phyloP scores from a whole-genome alignment of 2,888 invertebrate genomes.

The Rotaria socialis region DNA sequence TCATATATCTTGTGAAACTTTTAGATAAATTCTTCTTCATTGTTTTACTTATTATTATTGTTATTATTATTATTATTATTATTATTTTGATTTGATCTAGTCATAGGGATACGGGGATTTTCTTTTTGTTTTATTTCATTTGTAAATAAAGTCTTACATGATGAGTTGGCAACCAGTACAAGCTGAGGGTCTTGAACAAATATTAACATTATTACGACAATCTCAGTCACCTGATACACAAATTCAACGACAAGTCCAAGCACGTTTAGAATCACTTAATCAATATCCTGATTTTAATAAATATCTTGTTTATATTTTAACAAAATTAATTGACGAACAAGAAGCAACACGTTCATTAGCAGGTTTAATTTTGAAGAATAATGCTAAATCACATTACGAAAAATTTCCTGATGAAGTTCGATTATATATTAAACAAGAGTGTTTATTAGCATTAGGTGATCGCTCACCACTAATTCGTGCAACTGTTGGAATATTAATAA shows the following conservation, averaged over 20 bases:
- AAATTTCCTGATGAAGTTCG: slow-evolving; percentile 83
- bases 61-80: not conserved
- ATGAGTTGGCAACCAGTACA: slow-evolving; percentile 79
- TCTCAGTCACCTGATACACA: slow-evolving; percentile 95
- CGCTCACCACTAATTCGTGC: slow-evolving; percentile 89
- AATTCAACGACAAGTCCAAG: slow-evolving; percentile 90
- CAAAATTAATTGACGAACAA: slow-evolving; percentile 83
- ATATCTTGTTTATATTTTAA: slow-evolving; percentile 93
- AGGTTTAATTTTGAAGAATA: slow-evolving; percentile 95
- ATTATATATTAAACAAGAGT: slow-evolving; percentile 90
- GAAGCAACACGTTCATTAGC: slow-evolving; percentile 92
- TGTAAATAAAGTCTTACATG: not conserved
- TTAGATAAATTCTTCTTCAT: too few relatives aligned
- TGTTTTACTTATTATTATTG: too few relatives aligned
- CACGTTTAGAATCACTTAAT: slow-evolving; percentile 96
- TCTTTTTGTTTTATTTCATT: too few relatives aligned
- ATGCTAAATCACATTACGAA: slow-evolving; percentile 84
- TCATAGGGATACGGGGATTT: not conserved
- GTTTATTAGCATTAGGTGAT: slow-evolving; percentile 87
- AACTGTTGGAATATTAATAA: slow-evolving; percentile 93
- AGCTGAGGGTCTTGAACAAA: slow-evolving; percentile 90
- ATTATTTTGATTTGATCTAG: slow-evolving; percentile 6
- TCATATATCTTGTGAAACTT: not conserved
- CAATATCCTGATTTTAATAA: slow-evolving; percentile 97
- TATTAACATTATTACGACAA: slow-evolving; percentile 90